These are phyloP conservation scores for Drosophila ustulata DNA, from an alignment of 2,888 invertebrate genomes.

Conservation along the genomic window DNA sequence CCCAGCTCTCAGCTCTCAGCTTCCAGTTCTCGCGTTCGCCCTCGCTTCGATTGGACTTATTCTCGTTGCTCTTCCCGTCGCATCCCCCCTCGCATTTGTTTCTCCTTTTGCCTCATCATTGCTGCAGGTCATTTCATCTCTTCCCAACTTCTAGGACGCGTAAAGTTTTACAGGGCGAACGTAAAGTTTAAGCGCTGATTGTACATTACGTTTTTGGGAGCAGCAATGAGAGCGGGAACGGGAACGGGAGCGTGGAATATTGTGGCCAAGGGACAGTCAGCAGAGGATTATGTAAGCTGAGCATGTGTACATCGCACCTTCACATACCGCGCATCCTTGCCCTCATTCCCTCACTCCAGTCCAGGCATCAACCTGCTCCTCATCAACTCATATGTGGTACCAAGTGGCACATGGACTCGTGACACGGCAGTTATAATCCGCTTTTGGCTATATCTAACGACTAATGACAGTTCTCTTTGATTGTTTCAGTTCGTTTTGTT, in stretches of 20 bases:
- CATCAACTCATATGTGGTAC: background rate
- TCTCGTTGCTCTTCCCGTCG: background rate
- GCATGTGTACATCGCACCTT: constrained; percentile 45
- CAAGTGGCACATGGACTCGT: constrained; percentile 28
- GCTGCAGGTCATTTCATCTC: constrained; percentile 63
- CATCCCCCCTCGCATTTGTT: background rate
- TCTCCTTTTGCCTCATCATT: constrained; percentile 12
- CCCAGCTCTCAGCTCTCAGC: background rate
- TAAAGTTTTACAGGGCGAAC: constrained; percentile 74
- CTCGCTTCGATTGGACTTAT: constrained; percentile 43
- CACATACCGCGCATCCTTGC: constrained; percentile 8
- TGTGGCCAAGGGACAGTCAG: constrained; percentile 13
- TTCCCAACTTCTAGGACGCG: constrained; percentile 38
- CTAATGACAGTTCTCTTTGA: constrained; percentile 12
- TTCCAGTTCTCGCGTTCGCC: constrained; percentile 30
- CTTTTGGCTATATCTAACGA: constrained; percentile 3
- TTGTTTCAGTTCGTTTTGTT: background rate
- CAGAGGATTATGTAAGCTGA: constrained; percentile 52
- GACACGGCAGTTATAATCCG: constrained; percentile 26
- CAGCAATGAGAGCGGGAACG: background rate
- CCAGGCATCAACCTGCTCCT: background rate
- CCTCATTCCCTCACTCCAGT: no score
- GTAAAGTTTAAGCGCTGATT: constrained; percentile 76
- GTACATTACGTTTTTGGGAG: constrained; percentile 33
- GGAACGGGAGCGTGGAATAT: background rate